Evolutionary conservation across 2,113 vertebrate species (phyloP).

Genomic region (Pituophis catenifer): DNA sequence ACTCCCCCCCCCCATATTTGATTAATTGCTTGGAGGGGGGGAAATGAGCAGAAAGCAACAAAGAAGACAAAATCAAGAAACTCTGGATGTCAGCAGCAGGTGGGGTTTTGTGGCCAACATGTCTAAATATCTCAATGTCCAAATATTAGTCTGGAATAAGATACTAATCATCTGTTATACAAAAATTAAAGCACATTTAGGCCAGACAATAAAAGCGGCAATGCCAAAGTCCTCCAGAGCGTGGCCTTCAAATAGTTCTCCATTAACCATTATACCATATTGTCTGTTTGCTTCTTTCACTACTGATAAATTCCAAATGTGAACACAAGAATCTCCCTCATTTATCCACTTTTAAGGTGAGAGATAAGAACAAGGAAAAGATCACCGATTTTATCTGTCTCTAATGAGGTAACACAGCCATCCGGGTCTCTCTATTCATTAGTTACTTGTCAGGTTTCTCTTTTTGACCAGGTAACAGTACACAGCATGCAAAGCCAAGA

Average conservation of each 20-base stretch:
- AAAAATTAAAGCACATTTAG: neutral
- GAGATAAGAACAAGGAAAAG: neutral
- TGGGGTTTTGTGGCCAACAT: too few species aligned
- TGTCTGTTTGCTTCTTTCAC: neutral
- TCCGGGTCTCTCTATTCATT: neutral
- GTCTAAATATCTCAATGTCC: neutral
- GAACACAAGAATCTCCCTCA: neutral
- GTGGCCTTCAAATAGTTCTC: neutral
- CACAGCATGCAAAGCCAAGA: neutral
- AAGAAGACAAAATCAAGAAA: neutral
- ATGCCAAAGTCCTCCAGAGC: neutral
- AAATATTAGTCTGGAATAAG: neutral
- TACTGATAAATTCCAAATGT: neutral
- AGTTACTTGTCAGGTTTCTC: neutral
- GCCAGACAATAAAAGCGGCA: neutral
- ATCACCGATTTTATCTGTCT: neutral
- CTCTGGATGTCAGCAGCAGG: neutral
- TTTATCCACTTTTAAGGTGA: accelerated
- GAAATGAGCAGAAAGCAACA: neutral
- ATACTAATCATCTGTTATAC: neutral
- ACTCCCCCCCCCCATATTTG: neutral
- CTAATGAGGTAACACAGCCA: accelerated
- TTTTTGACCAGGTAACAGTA: neutral
- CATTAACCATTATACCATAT: neutral
- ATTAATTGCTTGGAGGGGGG: neutral